A percentile compares a stretch with the other conserved stretches of the same genome.
Conservation (phyloP, 2,797 vertebrate species). For the Crax fasciolata region DNA sequence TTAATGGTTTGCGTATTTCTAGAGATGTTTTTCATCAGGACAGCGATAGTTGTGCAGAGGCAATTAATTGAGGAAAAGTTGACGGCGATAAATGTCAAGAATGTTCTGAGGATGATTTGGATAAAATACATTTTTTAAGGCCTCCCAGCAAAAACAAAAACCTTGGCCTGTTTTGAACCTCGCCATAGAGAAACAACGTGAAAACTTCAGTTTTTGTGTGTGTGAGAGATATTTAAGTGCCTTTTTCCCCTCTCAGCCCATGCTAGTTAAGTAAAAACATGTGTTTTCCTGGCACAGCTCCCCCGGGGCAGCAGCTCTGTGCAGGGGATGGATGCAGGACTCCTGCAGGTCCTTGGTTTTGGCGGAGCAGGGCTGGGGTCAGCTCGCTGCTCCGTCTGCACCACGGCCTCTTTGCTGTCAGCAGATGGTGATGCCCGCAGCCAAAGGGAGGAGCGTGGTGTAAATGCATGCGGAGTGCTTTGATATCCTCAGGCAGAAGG, state of each 20-base stretch:
- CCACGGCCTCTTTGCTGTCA: background rate
- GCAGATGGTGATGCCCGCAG: background rate
- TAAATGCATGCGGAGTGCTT: background rate
- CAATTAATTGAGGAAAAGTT: slow-evolving; percentile 61
- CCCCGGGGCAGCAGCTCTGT: slow-evolving; percentile 18
- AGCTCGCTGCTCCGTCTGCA: background rate
- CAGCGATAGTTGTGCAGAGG: slow-evolving; percentile 19
- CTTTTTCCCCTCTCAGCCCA: background rate
- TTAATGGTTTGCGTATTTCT: background rate
- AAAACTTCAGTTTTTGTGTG: background rate
- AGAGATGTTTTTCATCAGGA: slow-evolving; percentile 27
- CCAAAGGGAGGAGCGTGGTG: background rate
- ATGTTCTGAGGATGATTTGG: slow-evolving; percentile 39
- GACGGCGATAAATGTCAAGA: slow-evolving; percentile 57
- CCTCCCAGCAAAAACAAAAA: slow-evolving; percentile 47
- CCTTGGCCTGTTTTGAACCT: slow-evolving; percentile 45
- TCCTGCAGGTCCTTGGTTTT: slow-evolving; percentile 13
- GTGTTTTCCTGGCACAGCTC: slow-evolving; percentile 57
- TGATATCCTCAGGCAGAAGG: slow-evolving; percentile 34
- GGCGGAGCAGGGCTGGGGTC: background rate
- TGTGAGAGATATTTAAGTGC: background rate
- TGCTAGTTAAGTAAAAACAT: slow-evolving; percentile 68
- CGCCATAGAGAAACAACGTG: slow-evolving; percentile 22
- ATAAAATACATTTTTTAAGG: background rate
- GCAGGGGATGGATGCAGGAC: slow-evolving; percentile 27